phyloP scores from a whole-genome alignment of 2,888 invertebrate species.

The Calameuta filiformis region DNA sequence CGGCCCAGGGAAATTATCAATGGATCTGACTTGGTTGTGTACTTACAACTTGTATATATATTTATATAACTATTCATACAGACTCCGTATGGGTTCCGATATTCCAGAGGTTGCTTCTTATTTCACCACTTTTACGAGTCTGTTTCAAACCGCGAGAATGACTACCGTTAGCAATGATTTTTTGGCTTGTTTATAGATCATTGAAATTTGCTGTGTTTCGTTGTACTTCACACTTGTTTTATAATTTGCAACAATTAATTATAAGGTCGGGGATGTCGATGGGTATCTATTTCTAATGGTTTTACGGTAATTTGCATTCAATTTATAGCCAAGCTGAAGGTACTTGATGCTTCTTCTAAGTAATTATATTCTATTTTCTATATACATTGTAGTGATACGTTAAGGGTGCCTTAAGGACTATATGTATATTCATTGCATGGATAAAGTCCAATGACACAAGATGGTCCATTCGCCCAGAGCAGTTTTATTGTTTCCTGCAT shows the following conservation, averaged over 20 bases:
- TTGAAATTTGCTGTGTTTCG: neutral
- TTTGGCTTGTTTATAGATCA: neutral
- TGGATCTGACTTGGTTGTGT: constrained; percentile 37
- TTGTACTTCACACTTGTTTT: too few species aligned
- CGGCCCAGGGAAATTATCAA: constrained; percentile 47
- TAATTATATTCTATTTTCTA: neutral
- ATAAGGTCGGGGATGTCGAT: too few species aligned
- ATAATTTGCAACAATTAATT: too few species aligned
- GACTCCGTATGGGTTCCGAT: neutral
- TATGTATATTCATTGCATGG: constrained; percentile 16
- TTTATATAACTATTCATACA: neutral
- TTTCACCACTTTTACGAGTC: neutral
- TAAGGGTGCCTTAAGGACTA: neutral
- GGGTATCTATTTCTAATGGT: too few species aligned
- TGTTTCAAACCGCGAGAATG: neutral
- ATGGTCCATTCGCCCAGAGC: constrained; percentile 22
- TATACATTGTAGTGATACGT: neutral
- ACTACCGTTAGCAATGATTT: neutral
- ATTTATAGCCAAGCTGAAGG: too few species aligned
- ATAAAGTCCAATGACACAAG: constrained; percentile 29
- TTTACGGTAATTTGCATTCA: too few species aligned
- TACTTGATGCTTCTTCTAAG: neutral
- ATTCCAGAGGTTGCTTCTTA: neutral
- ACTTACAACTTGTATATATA: neutral
- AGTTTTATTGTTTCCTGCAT: constrained; percentile 23